Evolutionary conservation across 2,113 vertebrate species (phyloP).

Genomic region (Scophthalmus maximus): DNA sequence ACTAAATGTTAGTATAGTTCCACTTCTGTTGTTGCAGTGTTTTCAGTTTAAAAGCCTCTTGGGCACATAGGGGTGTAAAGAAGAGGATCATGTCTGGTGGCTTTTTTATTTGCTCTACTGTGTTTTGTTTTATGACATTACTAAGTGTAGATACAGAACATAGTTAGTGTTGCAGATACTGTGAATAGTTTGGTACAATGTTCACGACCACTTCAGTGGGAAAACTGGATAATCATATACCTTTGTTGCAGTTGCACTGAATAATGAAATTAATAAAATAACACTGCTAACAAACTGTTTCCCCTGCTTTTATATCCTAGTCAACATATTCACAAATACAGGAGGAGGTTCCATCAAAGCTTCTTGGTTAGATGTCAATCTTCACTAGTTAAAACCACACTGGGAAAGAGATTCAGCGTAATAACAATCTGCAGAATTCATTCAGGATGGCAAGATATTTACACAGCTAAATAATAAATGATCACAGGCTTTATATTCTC

Average conservation of each 20-base stretch:
- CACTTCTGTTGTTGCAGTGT: neutral
- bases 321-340: neutral
- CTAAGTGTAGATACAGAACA: neutral
- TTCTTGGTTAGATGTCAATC: neutral
- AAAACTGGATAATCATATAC: neutral
- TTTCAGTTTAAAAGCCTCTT: neutral
- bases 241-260: constrained; percentile 1
- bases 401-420: too few relatives aligned
- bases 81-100: neutral
- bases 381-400: neutral
- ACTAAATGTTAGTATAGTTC: neutral
- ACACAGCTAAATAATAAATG: too few relatives aligned
- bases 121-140: neutral
- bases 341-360: neutral
- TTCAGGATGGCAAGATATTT: too few relatives aligned
- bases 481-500: too few relatives aligned
- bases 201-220: neutral
- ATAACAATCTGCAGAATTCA: too few relatives aligned
- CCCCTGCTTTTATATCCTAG: neutral
- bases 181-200: neutral
- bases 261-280: constrained; percentile 5
- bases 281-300: neutral
- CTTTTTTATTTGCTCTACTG: neutral
- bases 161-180: neutral
- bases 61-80: neutral